A percentile compares a stretch with the other conserved stretches of the same genome.
These are phyloP conservation scores for Proisotoma minuta DNA, from an alignment of 2,888 invertebrate genomes.

Conservation along the genomic window DNA sequence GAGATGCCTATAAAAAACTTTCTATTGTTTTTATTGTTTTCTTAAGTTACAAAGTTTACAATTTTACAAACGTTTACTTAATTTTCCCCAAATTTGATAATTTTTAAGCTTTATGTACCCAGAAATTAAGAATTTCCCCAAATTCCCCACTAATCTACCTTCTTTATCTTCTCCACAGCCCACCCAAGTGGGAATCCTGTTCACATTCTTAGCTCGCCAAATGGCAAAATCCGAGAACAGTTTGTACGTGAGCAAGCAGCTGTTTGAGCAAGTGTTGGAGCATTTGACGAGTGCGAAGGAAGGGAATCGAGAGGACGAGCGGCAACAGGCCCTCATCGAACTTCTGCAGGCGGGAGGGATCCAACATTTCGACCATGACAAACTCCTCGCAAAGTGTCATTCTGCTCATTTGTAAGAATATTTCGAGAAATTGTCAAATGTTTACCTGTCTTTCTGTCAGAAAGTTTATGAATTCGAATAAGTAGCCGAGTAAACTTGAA, in stretches of 20 bases:
- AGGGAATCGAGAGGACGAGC: conserved; percentile 55
- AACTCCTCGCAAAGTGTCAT: conserved; percentile 60
- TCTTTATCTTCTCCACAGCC: conserved; percentile 52
- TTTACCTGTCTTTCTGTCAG: no score
- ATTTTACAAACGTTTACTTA: no score
- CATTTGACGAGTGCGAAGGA: conserved; percentile 46
- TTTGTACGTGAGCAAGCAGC: conserved; percentile 54
- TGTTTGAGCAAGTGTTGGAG: conserved; percentile 57
- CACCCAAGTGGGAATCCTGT: conserved; percentile 60
- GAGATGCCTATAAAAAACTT: no score
- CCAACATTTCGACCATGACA: conserved; percentile 57
- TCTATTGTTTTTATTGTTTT: no score
- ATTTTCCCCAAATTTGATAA: no score
- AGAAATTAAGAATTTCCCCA: no score
- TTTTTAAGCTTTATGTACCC: no score
- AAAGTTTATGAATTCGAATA: no score
- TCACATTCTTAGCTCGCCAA: conserved; percentile 64
- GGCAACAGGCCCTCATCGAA: conserved; percentile 69
- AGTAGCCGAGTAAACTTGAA: background rate
- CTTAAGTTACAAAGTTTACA: no score
- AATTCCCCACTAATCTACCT: background rate
- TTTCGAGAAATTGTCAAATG: background rate
- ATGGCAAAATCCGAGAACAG: conserved; percentile 56
- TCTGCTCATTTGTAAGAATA: conserved; percentile 60
- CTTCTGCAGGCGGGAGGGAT: conserved; percentile 62